These are phyloP conservation scores for Petrocephalus schoutedeni DNA, from an alignment of 2,797 vertebrate genomes.

Conservation along the genomic window DNA sequence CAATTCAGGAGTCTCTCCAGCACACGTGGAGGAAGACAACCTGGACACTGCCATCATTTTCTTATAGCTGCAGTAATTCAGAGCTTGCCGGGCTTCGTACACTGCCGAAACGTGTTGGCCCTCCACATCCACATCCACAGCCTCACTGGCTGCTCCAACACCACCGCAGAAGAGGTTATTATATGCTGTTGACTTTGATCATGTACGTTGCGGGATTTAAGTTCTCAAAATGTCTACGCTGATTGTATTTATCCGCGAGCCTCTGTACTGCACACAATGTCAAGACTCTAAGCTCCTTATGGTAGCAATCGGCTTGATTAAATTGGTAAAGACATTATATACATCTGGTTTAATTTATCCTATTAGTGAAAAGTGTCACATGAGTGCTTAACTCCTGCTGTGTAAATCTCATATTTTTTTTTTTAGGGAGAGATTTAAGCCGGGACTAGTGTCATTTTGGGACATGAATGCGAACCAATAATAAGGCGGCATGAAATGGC, in stretches of 20 bases:
- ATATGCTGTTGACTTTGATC: slow-evolving; percentile 6
- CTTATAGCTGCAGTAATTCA: not conserved
- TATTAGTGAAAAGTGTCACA: not conserved
- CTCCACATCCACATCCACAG: not conserved
- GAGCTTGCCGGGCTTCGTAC: not conserved
- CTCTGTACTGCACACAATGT: not conserved
- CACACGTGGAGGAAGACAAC: not conserved
- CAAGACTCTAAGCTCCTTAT: slow-evolving; percentile 1
- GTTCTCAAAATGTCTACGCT: not conserved
- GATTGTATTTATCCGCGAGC: not conserved
- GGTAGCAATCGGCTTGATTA: slow-evolving; percentile 1
- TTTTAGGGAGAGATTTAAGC: not conserved
- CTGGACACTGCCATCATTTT: not conserved
- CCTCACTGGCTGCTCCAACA: not conserved
- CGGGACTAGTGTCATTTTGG: not conserved
- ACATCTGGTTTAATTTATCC: slow-evolving; percentile 5
- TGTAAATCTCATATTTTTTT: slow-evolving; percentile 1
- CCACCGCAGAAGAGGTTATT: not conserved
- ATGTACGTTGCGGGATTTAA: not conserved
- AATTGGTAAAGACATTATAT: slow-evolving; percentile 10
- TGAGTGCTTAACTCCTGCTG: not conserved
- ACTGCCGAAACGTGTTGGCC: not conserved
- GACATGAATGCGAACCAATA: not conserved
- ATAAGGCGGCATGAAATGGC: not conserved
- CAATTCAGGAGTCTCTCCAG: not conserved